Evolutionary conservation across 1,140 invertebrate species (phyloP), one percentile per base, ranked within the genome.

Genomic region (Cepaea nemoralis): DNA sequence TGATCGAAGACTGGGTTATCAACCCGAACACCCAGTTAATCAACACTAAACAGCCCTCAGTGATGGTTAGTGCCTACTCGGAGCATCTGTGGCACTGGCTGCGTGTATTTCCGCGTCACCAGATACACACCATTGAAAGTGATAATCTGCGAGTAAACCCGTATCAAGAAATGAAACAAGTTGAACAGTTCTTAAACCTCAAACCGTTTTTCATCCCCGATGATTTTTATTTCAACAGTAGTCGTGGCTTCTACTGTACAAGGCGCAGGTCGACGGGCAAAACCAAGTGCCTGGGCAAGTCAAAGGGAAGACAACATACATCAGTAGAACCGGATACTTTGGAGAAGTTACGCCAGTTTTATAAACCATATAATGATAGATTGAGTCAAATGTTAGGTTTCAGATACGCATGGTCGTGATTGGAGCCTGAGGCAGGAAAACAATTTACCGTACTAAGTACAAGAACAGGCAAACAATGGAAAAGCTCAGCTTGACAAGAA

Each of bases 41-140:
- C 19, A 73, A 80, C 37, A 39, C 35, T n/a, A 80, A 55, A n/a
- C 5, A 55, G 1, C 42, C 42, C 19, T 73, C 67, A 10, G 67
- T 80, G 10, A 37, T 33, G 42, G 78, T 73, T 6, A 50, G 78
- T 39, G 59, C 39, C 0, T 80, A 80, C 39, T 2, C 69, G 10
- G 45, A 80, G 5, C 37, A 80, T 42, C 6, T 80, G 10, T 16
- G 12, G 0, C 12, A 71, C 8, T 80, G 78, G 78, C n/a, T 71
- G 16, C 0, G 1, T 22, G 14, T 67, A 22, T 80, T 80, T 33
- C 78, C 78, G 40, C 10, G 69, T 1, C 24, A 70, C 22, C 78
- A 80, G 73, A 50, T 80, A n/a, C 78, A 35, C 31, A 73, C 73
- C 24, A 59, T 80, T 10, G 78, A 80, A 22, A 80, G 78, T 40